A percentile compares a stretch with the other conserved stretches of the same genome.
Evolutionary conservation across 2,113 vertebrate species (phyloP).

Genomic region (Apteryx mantelli): DNA sequence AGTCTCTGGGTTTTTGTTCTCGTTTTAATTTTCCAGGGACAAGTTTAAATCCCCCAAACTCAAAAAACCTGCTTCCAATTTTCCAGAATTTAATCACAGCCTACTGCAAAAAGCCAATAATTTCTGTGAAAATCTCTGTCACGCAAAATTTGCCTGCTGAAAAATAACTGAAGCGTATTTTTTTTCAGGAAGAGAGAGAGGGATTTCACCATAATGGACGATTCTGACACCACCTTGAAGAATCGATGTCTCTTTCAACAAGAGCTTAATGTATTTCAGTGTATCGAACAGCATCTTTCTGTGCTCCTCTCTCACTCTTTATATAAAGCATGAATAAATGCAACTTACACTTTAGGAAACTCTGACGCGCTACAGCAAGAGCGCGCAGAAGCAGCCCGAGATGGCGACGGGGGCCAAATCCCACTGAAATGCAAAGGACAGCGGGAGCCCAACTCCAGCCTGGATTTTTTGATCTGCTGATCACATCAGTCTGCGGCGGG

Average conservation of each 20-base stretch:
- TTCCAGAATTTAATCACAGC: background rate
- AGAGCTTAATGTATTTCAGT: no score
- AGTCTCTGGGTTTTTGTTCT: background rate
- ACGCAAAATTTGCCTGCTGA: background rate
- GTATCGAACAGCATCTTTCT: background rate
- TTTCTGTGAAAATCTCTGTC: background rate
- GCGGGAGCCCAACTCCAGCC: background rate
- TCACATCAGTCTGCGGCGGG: background rate
- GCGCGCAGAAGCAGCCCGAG: background rate
- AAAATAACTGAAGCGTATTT: background rate
- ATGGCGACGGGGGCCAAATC: background rate
- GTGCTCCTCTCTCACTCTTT: background rate
- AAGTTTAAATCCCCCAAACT: background rate
- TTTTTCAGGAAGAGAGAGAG: background rate
- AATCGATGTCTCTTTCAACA: background rate
- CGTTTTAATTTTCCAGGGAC: background rate
- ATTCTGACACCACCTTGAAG: background rate
- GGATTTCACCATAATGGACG: background rate
- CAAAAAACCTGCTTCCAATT: background rate
- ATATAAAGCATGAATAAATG: background rate
- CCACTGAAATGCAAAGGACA: fast-evolving
- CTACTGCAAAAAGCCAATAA: background rate
- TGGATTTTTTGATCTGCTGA: background rate
- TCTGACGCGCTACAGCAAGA: background rate
- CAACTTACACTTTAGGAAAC: background rate